A percentile compares a stretch with the other conserved stretches of the same genome.
These are phyloP conservation scores for Epinotia nisella DNA, from an alignment of 2,888 invertebrate species.

Conservation along the genomic window DNA sequence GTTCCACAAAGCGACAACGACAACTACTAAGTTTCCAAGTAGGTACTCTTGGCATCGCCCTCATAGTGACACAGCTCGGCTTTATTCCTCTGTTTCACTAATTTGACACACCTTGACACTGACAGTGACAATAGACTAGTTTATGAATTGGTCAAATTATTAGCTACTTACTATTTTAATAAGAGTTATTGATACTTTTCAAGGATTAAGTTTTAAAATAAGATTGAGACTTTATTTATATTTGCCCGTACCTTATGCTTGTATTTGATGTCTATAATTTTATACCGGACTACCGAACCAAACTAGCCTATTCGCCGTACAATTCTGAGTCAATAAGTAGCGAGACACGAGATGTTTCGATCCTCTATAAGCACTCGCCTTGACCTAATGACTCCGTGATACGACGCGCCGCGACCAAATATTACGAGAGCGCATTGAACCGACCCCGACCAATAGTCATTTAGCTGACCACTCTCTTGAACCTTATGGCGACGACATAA, in stretches of 20 bases:
- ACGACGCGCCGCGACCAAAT: slow-evolving; percentile 5
- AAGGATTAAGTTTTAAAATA: background rate
- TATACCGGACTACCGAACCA: background rate
- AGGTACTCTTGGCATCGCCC: too few relatives aligned
- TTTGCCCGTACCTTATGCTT: background rate
- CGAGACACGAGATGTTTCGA: background rate
- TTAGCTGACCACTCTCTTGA: background rate
- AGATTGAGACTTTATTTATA: too few relatives aligned
- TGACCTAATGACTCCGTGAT: slow-evolving; percentile 38
- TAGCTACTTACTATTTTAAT: too few relatives aligned
- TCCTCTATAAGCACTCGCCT: slow-evolving; percentile 11
- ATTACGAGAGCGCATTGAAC: slow-evolving; percentile 25
- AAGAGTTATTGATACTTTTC: background rate
- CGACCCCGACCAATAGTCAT: background rate
- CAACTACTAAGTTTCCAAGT: background rate
- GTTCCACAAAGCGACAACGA: background rate
- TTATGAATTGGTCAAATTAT: too few relatives aligned
- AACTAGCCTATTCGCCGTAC: background rate
- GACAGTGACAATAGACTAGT: background rate
- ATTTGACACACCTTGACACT: background rate
- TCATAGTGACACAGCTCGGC: too few relatives aligned
- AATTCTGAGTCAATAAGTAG: background rate
- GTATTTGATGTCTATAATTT: background rate
- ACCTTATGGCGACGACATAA: background rate
- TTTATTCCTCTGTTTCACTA: background rate